Base-by-base conservation (phyloP, 2,888 invertebrate species). In the Xestoiulus laeticollis region DNA sequence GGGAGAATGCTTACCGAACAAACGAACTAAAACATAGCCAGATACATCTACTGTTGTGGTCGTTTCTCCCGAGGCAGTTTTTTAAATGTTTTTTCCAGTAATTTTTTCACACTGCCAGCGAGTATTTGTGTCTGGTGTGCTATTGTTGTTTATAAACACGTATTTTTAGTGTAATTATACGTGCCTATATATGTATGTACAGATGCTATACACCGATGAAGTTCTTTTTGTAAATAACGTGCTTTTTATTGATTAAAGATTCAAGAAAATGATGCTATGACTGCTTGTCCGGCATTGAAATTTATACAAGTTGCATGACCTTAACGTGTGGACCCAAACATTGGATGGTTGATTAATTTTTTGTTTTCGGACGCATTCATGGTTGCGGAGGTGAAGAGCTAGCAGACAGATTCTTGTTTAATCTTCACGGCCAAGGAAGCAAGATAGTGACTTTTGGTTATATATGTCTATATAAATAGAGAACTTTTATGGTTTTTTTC, bases 211-310 rank as follows among this genome's bases (percentile, higher is more conserved):
- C 86, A 86, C 44, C 19, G 86, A 48, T 30, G 86, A 48, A 48
- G 48, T 86, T 86, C 59, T 86, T 86, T 86, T 86, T 86, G 86
- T 86, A 86, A 86, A 86, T 86, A 86, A 44, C 53, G 59, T 86
- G 48, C 86, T 86, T 86, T 86, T 86, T 86, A 86, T 86, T 43
- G 86, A 86, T 86, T 86, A 86, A 86, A 86, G 78, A 78, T 78
- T 78, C 78, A 30, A 30, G 78, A 78, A 78, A 78, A 14, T 78
- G 78, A 78, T 78, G 78, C 30, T 78, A 78, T 78, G 30, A 78
- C 1, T 38, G 38, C 5, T 0, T 38, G 38, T 38, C 6, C 8
- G 38, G 38, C 38, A 38, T 5, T 5, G 2, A 8, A 38, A 38
- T 8, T 38, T 38, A 38, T 8, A 8, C 6, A 38, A 38, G 38